A percentile compares a stretch with the other conserved stretches of the same genome.
Conservation (phyloP, 1,140 invertebrate species). For the Lethocerus indicus region DNA sequence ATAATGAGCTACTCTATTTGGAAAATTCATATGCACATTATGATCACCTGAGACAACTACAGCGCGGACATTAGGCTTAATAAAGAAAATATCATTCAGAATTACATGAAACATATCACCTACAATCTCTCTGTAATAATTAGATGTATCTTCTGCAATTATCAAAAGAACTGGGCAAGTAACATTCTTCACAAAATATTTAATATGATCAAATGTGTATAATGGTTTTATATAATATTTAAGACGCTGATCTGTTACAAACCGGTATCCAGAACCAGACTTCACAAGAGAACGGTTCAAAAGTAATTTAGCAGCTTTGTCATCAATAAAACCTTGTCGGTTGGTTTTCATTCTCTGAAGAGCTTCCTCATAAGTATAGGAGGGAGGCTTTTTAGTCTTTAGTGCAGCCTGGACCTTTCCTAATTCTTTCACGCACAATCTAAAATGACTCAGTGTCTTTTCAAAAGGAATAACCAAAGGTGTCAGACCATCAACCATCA, state of each 20-base stretch:
- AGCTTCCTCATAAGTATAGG: constrained; percentile 32
- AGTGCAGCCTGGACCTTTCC: constrained; percentile 7
- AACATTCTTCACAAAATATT: constrained; percentile 14
- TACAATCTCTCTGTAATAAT: constrained; percentile 10
- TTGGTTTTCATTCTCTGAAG: constrained; percentile 25
- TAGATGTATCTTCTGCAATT: constrained; percentile 15
- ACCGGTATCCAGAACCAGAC: constrained; percentile 21
- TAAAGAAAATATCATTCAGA: constrained; percentile 18
- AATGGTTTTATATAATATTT: constrained; percentile 15
- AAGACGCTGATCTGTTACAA: constrained; percentile 23
- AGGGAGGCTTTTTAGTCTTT: constrained; percentile 20
- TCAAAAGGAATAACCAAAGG: constrained; percentile 20
- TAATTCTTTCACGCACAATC: constrained; percentile 19
- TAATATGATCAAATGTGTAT: constrained; percentile 14
- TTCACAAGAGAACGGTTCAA: constrained; percentile 28
- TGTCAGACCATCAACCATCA: constrained; percentile 32
- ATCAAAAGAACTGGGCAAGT: constrained; percentile 22
- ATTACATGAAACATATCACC: constrained; percentile 2
- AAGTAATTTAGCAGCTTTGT: constrained; percentile 28
- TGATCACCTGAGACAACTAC: constrained; percentile 36
- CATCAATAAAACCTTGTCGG: constrained; percentile 22
- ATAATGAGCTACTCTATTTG: constrained; percentile 29
- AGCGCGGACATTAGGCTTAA: constrained; percentile 21
- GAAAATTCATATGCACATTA: constrained; percentile 41
- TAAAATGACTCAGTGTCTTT: constrained; percentile 20